Evolutionary conservation across 2,888 invertebrate species (phyloP), one percentile per base, ranked within the genome.

Genomic region (Netelia melanura): DNA sequence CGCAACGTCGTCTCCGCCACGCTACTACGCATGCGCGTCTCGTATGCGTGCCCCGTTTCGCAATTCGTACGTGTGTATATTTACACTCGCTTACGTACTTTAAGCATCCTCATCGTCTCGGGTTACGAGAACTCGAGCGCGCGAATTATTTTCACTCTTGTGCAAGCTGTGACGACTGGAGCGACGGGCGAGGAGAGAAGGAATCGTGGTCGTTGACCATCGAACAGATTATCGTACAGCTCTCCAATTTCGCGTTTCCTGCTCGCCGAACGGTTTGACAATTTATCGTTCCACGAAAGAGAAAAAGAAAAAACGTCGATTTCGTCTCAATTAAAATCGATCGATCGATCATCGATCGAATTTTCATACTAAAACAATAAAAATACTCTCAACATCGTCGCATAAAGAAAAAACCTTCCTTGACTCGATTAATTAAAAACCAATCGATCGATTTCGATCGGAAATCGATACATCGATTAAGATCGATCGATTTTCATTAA

Each of bases 201-300:
- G 62, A 10, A 62, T 48, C 56, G 62, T 75, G 83, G 75, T 80
- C 76, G 76, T 84, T 72, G 84, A 84, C 65, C 80, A 67, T 80
- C 84, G 71, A 76, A 76, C 71, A 76, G 56, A 62, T 38, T 38
- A 38, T 76, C 52, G 80, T 67, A 65, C 56, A 17, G 14, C 62
- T 81, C 84, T 84, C 84, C 72, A 77, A 84, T 84, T 84, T 84
- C 81, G 67, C 67, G 64, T 81, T 84, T 84, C 84, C 81, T 81
- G 84, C 71, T 71, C 1, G 67, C 80, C 38, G 43, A 30, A 43
- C 38, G 14, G 3, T 48, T 48, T 48, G 10, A 48, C 3, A 48
- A 10, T 14, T 48, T 48, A 48, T 48, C 48, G 10, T 14, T 48
- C 11, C 48, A 48, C 2, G 48, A 48, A 48, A 48, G 8, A 5